These are phyloP conservation scores for Psettodes erumei DNA, from an alignment of 2,113 vertebrate genomes.

Conservation along the genomic window DNA sequence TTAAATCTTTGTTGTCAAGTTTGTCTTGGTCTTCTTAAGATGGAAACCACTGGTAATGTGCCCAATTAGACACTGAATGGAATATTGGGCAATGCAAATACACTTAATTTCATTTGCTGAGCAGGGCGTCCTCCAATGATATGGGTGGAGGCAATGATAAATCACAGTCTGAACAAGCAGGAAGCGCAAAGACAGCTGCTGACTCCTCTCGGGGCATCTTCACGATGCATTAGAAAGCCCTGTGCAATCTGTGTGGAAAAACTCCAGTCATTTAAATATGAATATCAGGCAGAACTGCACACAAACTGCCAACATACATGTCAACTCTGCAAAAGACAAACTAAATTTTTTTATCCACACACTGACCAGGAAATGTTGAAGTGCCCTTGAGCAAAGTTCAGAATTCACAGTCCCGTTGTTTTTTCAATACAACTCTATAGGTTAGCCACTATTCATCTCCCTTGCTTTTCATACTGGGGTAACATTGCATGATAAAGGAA, in stretches of 20 bases:
- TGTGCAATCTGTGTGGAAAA: constrained; percentile 41
- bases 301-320: not conserved
- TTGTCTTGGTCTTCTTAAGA: not conserved
- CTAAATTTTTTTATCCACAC: not conserved
- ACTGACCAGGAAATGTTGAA: not conserved
- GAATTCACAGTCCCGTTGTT: not conserved
- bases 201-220: constrained; percentile 35
- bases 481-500: not conserved
- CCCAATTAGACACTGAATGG: constrained; percentile 1
- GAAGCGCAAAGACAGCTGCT: constrained; percentile 49
- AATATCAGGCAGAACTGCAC: constrained; percentile 9
- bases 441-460: not conserved
- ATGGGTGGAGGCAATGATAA: constrained; percentile 24
- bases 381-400: not conserved
- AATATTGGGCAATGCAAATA: constrained; percentile 5
- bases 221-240: constrained; percentile 35
- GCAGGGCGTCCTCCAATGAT: constrained; percentile 35
- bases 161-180: constrained; percentile 52
- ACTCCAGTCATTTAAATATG: constrained; percentile 10
- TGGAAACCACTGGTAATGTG: not conserved
- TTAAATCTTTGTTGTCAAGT: not conserved
- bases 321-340: constrained; percentile 12
- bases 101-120: constrained; percentile 25
- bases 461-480: not conserved
- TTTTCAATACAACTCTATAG: not conserved